Percentiles rank a stretch among this genome's conserved stretches.
Conservation (phyloP, 2,113 vertebrate species). For the Lophura nycthemera region DNA sequence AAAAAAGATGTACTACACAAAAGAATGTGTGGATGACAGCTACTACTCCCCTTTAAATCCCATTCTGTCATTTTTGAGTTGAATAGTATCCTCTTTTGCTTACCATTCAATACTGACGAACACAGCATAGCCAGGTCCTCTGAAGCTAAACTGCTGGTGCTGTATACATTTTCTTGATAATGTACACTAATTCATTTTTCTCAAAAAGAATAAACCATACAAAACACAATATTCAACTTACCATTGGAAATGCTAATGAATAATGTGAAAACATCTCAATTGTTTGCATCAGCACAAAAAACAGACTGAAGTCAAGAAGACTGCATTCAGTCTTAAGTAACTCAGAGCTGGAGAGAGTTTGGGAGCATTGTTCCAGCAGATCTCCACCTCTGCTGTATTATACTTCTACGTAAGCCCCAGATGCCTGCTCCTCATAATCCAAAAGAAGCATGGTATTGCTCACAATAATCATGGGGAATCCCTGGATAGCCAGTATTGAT, state of each 20-base stretch:
- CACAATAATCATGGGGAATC: not conserved
- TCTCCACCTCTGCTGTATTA: not conserved
- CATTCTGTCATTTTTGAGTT: not conserved
- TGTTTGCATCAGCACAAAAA: not conserved
- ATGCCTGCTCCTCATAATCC: not conserved
- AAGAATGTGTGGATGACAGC: not conserved
- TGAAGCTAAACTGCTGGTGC: not conserved
- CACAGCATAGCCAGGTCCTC: not conserved
- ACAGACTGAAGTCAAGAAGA: not conserved
- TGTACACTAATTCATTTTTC: not conserved
- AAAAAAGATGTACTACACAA: not conserved
- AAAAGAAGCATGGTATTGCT: not conserved
- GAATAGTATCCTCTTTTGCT: not conserved
- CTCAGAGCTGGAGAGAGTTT: not conserved
- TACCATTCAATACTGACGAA: not conserved
- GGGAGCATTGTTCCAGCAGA: not conserved
- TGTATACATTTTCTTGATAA: not conserved
- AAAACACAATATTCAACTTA: not conserved
- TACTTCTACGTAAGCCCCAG: not conserved
- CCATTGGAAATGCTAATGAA: not conserved
- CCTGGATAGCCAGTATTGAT: not conserved
- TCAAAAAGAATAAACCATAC: not conserved
- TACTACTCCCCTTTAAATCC: not conserved
- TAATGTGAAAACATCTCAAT: not conserved
- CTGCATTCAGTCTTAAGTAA: not conserved